Evolutionary conservation across 2,888 invertebrate genomes (phyloP), one percentile per base, ranked within the genome.

Genomic region (Drosophila rubida): DNA sequence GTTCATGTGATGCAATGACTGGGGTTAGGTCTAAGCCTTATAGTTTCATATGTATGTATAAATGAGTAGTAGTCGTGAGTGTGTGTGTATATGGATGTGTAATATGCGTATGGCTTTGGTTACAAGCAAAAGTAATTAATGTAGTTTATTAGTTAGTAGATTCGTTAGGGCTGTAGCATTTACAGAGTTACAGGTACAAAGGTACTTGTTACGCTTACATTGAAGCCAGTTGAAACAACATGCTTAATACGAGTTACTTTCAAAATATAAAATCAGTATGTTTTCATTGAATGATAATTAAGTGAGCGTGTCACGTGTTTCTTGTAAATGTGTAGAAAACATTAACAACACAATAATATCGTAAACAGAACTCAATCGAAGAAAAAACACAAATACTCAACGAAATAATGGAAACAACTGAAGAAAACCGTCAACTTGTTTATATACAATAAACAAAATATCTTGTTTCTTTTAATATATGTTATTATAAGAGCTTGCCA

Each of bases 251-350:
- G 14, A 37, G 35, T 37, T 37, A 37, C 66, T 71, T 85, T 76
- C 37, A 68, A 75, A 69, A 69, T 70, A 76, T 61, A 78, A 74
- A 74, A 54, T 64, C 46, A 62, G 37, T 71, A 63, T 60, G 60
- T 51, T 60, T 75, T 11, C 35, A 16, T 55, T 73, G 55, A 86
- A 82, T 83, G 84, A 49, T 69, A 80, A 83, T 76, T 71, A 78
- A 74, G 82, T 83, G 87, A 82, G 82, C 82, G 86, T 82, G 86
- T 85, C 70, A 82, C 64, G 83, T 80, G 83, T 87, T 64, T 70
- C 32, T 79, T 78, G 85, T 84, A 69, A 85, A 78, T 78, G 83
- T 82, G 82, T 83, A 69, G 46, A 51, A 69, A 67, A 69, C 35
- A 5, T 55, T 37, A 62, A 50, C 6, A 68, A 66, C 23, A 2